Evolutionary conservation across 2,797 vertebrate genomes (phyloP).

Genomic region (Phyllotis vaccarum): DNA sequence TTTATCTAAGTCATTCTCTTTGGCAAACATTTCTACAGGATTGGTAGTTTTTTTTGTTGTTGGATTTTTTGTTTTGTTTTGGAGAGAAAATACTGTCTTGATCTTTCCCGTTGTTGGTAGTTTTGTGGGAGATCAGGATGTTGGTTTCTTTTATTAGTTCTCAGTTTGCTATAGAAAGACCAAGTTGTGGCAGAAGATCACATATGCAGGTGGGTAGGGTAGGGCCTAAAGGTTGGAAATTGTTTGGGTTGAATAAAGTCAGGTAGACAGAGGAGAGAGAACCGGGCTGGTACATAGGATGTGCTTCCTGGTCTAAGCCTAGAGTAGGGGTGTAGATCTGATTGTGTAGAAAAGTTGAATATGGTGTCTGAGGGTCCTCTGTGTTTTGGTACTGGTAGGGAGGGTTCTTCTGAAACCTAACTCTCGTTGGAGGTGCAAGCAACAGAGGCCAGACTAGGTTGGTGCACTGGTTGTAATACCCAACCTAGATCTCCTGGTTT

Average conservation of each 20-base stretch:
- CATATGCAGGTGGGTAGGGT: background rate
- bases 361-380: no score
- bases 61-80: background rate
- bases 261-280: background rate
- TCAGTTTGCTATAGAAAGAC: background rate
- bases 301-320: background rate
- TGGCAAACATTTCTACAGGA: background rate
- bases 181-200: background rate
- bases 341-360: background rate
- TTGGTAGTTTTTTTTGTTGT: background rate
- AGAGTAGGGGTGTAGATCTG: background rate
- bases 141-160: background rate
- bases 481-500: background rate
- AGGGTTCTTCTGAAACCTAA: background rate
- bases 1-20: background rate
- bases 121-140: background rate
- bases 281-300: background rate
- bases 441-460: background rate
- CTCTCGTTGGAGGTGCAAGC: background rate
- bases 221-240: background rate
- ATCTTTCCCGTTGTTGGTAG: background rate
- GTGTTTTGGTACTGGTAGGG: background rate
- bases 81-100: background rate
- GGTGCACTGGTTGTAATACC: background rate
- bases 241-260: background rate